phyloP scores from a whole-genome alignment of 2,888 invertebrate genomes.

The Adelphocoris suturalis region DNA sequence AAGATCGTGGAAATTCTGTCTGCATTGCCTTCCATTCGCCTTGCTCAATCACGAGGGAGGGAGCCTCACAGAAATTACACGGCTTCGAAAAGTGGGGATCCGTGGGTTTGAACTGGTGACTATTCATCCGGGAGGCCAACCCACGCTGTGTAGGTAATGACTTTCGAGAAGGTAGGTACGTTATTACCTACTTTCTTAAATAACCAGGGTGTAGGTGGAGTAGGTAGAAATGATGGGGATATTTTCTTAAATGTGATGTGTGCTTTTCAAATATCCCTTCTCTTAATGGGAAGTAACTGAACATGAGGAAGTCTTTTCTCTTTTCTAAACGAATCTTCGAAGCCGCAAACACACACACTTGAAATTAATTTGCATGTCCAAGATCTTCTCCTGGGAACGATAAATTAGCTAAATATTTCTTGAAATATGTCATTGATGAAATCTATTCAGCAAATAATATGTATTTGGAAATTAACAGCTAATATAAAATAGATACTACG shows the following conservation, averaged over 20 bases:
- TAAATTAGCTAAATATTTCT: no score
- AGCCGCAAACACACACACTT: no score
- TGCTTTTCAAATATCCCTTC: background rate
- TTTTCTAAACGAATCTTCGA: no score
- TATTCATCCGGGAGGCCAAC: slow-evolving; percentile 22
- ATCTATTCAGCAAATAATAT: no score
- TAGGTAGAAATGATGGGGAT: slow-evolving; percentile 20
- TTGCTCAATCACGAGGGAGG: slow-evolving; percentile 9
- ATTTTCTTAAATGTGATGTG: background rate
- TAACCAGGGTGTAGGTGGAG: slow-evolving; percentile 2
- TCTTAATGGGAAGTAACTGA: background rate
- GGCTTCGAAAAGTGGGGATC: slow-evolving; percentile 27
- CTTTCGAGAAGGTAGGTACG: background rate
- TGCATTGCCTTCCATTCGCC: background rate
- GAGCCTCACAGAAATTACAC: slow-evolving; percentile 10
- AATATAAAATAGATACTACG: no score
- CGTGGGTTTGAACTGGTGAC: slow-evolving; percentile 23
- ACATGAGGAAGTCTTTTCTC: background rate
- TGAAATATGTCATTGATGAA: no score
- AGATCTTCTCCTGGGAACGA: no score
- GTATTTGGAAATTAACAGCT: no score
- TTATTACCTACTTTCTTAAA: slow-evolving; percentile 45
- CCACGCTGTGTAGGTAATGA: slow-evolving; percentile 23
- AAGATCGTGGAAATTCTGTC: slow-evolving; percentile 49
- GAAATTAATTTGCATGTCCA: no score